Conservation (phyloP, 2,797 vertebrate genomes). For the Dendrocincla tyrannina region DNA sequence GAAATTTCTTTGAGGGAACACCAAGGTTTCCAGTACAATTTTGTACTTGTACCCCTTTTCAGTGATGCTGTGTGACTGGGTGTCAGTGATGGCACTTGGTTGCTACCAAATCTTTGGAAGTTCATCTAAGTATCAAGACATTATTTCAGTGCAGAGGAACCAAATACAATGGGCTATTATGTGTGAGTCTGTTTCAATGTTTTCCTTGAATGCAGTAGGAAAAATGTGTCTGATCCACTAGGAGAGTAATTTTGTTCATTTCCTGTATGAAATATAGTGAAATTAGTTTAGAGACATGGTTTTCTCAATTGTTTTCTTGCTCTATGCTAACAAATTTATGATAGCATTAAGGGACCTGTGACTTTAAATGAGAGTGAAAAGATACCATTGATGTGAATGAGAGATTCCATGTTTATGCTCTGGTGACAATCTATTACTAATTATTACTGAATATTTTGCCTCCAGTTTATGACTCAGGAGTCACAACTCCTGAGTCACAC, state of each 20-base stretch:
- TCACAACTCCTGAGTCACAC: neutral
- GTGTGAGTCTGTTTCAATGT: neutral
- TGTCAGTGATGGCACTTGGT: neutral
- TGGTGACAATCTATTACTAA: neutral
- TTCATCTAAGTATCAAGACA: neutral
- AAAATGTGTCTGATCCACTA: neutral
- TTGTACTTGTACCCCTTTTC: neutral
- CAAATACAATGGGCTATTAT: neutral
- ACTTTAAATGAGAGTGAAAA: neutral
- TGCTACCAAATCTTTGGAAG: neutral
- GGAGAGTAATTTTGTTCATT: neutral
- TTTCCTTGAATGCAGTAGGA: neutral
- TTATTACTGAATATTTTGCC: neutral
- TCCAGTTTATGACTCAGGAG: neutral
- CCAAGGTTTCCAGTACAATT: neutral
- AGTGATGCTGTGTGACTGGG: neutral
- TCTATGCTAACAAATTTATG: neutral
- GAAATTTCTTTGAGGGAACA: neutral
- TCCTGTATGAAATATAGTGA: neutral
- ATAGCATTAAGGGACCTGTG: neutral
- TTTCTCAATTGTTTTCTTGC: neutral
- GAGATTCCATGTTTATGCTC: neutral
- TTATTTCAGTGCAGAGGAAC: neutral
- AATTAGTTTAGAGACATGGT: neutral
- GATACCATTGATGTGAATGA: neutral